phyloP scores from a whole-genome alignment of 2,888 invertebrate genomes.

The Diloba caeruleocephala region DNA sequence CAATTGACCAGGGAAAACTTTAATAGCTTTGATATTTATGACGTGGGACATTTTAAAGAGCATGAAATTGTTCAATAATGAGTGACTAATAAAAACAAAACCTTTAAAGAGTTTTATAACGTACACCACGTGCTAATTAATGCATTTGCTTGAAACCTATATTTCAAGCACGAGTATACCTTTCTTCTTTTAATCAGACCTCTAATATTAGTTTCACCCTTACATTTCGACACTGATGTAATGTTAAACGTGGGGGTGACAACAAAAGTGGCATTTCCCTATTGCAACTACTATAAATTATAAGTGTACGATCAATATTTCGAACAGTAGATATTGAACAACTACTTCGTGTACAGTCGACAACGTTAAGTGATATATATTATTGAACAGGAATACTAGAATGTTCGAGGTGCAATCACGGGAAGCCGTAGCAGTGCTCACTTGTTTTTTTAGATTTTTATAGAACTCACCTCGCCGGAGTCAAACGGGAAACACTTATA shows the following conservation, averaged over 20 bases:
- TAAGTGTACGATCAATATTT: constrained; percentile 73
- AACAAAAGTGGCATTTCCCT: constrained; percentile 33
- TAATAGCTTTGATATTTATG: constrained; percentile 42
- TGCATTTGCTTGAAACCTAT: constrained; percentile 10
- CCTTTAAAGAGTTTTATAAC: too few species aligned
- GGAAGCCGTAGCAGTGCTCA: constrained; percentile 72
- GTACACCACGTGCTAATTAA: constrained; percentile 13
- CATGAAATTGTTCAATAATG: neutral
- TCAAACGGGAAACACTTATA: constrained; percentile 55
- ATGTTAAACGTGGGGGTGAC: constrained; percentile 25
- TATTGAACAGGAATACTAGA: constrained; percentile 70
- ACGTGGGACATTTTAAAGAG: constrained; percentile 15
- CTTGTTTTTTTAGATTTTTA: constrained; percentile 35
- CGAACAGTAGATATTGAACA: constrained; percentile 54
- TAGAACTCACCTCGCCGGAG: constrained; percentile 66
- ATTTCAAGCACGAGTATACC: constrained; percentile 16
- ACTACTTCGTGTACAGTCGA: constrained; percentile 64
- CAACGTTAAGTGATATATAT: constrained; percentile 66
- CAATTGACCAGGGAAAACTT: constrained; percentile 48
- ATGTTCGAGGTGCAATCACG: constrained; percentile 65
- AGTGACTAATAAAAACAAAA: too few species aligned
- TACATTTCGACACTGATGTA: constrained; percentile 12
- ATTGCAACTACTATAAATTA: constrained; percentile 51
- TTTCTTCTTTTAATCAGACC: constrained; percentile 30
- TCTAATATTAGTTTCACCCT: constrained; percentile 31